Evolutionary conservation across 2,888 invertebrate genomes (phyloP), one percentile per base, ranked within the genome.

Genomic region (Helicoverpa assulta): DNA sequence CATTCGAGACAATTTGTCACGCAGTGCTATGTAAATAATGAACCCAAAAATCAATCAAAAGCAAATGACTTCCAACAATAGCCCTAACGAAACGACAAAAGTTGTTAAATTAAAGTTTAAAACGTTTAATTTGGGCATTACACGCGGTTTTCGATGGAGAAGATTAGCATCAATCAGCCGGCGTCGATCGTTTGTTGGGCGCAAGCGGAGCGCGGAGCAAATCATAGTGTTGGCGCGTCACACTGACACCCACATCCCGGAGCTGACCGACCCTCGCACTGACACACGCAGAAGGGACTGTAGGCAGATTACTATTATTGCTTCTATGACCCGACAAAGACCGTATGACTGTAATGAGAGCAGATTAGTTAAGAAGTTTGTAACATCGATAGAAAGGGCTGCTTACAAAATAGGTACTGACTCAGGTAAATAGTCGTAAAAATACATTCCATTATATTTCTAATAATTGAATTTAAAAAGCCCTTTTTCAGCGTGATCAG

Each of bases 151-250:
- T 88, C 84, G 91, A 90, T 91, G 85, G 89, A 84, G 62, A 84
- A 93, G 94, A 94, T 94, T 93, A 91, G 91, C 82, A 82, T 82
- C 84, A 82, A 82, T 82, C 84, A 84, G 79, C 88, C 82, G 81
- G 80, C 91, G 91, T 92, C 92, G 92, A 90, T 93, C 92, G 91
- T 93, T 92, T 93, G 94, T 93, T 86, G 89, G 82, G 80, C 78
- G 92, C 92, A 92, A 94, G 91, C 94, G 92, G 90, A 94, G 88
- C 95, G 93, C 85, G 92, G 92, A 88, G 92, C 91, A 95, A 95
- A 95, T 95, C 94, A 95, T 94, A 95, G 95, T 94, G 90, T 87
- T 88, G 86, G 84, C 90, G 87, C 90, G 91, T 94, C 94, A 93
- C 86, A 76, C 87, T 92, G 95, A 94, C 94, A 94, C 92, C 89